Evolutionary conservation across 1,140 invertebrate genomes (phyloP).

Genomic region (honey bee (Apis mellifera)): Amel_HAv3.1 CM009931.2:1339501-1340000

Average conservation of each 20-base stretch:
- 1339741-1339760: constrained; percentile 19
- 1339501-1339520: too few species aligned
- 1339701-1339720: not conserved
- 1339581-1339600: too few species aligned
- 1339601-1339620: not conserved
- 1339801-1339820: constrained; percentile 43
- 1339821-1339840: constrained; percentile 4
- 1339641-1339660: too few species aligned
- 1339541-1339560: too few species aligned
- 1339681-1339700: not conserved
- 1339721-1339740: too few species aligned
- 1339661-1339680: not conserved
- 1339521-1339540: too few species aligned
- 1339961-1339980: too few species aligned
- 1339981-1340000: too few species aligned
- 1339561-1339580: not conserved
- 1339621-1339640: not conserved
- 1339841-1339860: not conserved
- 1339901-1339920: too few species aligned
- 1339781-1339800: constrained; percentile 30
- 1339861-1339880: not conserved
- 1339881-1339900: too few species aligned
- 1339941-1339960: too few species aligned
- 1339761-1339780: not conserved
- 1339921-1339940: too few species aligned